Base-by-base conservation (phyloP, 1,140 invertebrate genomes). In the Euura lappo region DNA sequence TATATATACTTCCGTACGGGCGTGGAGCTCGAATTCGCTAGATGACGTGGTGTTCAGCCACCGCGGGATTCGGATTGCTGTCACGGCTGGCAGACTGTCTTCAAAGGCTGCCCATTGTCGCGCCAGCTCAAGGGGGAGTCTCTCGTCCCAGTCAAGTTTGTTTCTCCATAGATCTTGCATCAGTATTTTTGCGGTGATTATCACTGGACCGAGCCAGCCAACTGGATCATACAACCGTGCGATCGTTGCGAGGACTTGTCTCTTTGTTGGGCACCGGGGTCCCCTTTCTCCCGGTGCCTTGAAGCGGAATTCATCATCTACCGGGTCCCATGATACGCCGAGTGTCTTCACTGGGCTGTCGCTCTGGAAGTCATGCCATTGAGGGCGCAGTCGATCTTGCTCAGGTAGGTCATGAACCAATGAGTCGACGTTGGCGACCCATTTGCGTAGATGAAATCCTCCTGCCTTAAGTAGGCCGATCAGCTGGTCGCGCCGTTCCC, bases 221-320 rank as follows among this genome's bases (percentile, higher is more conserved):
- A 81, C 44, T 44, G 78, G 79, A 75, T 85, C 84, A 74, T 75
- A 84, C 4, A 84, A 78, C 74, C 80, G 72, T 1, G 83, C 80
- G 8, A 85, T 79, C 45, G 74, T 51, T 3, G 82, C 82, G 45
- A 85, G 67, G n/a, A 85, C 69, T 6, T 70, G 71, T 69, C 79
- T 71, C 69, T 82, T 86, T 43, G 76, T 81, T n/a, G n/a, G n/a
- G n/a, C n/a, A n/a, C n/a, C n/a, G n/a, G n/a, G n/a, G n/a, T n/a
- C n/a, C n/a, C n/a, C n/a, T 6, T 11, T 42, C 7, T 47, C 70
- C 65, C 47, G 28, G 2, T 4, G 43, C 10, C 13, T 5, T 6
- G 2, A 74, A n/a, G n/a, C n/a, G n/a, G n/a, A n/a, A n/a, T n/a
- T n/a, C n/a, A n/a, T n/a, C n/a, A n/a, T n/a, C n/a, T n/a, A n/a